Evolutionary conservation across 1,140 invertebrate genomes (phyloP).

Genomic region (Harpegnathos saltator): DNA sequence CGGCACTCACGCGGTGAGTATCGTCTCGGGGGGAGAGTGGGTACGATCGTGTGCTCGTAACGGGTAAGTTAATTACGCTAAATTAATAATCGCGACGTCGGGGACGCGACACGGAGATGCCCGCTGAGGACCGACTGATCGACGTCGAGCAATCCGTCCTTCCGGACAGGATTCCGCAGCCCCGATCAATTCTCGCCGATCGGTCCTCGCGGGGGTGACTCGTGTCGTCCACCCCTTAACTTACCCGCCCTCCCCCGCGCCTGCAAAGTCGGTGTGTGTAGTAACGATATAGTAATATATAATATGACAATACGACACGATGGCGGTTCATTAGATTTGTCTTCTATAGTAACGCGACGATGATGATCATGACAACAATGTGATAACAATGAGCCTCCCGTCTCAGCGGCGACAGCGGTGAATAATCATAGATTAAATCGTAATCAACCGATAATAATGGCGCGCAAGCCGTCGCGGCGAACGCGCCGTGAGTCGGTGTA

Average conservation of each 20-base stretch:
- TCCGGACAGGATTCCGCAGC: not conserved
- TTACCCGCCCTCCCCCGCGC: not conserved
- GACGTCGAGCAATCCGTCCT: no score
- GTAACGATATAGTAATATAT: slow-evolving; percentile 42
- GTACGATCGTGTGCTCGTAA: not conserved
- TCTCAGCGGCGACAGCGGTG: slow-evolving; percentile 54
- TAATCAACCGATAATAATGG: slow-evolving; percentile 53
- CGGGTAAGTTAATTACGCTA: slow-evolving; percentile 5
- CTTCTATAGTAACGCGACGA: slow-evolving; percentile 63
- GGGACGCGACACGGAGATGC: not conserved
- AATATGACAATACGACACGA: slow-evolving; percentile 62
- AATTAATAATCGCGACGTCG: not conserved
- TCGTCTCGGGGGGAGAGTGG: slow-evolving; percentile 28
- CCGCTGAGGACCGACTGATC: not conserved
- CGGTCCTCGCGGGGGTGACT: slow-evolving; percentile 18
- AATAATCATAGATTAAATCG: slow-evolving; percentile 49
- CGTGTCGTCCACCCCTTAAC: not conserved
- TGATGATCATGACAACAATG: slow-evolving; percentile 71
- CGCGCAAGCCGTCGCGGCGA: slow-evolving; percentile 8
- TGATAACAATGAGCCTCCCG: slow-evolving; percentile 68
- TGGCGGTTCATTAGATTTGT: slow-evolving; percentile 40
- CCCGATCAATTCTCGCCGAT: not conserved
- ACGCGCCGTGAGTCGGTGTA: slow-evolving; percentile 25
- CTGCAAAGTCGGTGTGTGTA: slow-evolving; percentile 31
- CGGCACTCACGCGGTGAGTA: slow-evolving; percentile 30